Evolutionary conservation across 2,113 vertebrate species (phyloP).

Genomic region (Acanthochromis polyacanthus): DNA sequence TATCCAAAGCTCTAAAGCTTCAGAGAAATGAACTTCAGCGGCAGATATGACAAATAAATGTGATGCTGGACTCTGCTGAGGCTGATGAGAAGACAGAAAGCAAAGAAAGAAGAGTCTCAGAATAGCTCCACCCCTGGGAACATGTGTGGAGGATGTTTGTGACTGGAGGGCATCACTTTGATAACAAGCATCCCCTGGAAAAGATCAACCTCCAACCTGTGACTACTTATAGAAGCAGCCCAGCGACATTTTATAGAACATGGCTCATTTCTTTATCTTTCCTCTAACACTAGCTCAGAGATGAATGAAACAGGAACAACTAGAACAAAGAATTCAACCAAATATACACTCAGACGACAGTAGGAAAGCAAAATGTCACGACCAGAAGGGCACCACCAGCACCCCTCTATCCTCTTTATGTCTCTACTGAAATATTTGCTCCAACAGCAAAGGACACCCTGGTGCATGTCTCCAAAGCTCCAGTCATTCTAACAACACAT

Average conservation of each 20-base stretch:
- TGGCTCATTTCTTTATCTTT: too few species aligned
- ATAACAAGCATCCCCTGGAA: conserved; percentile 15
- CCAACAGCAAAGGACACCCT: too few species aligned
- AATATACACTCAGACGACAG: too few species aligned
- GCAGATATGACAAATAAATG: conserved; percentile 13
- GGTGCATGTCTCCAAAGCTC: too few species aligned
- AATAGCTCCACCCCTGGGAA: conserved; percentile 56
- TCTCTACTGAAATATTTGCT: too few species aligned
- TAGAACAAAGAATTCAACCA: too few species aligned
- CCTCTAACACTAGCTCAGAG: too few species aligned
- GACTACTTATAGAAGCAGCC: not conserved
- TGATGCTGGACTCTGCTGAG: conserved; percentile 1
- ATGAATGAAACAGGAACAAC: too few species aligned
- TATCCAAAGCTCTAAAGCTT: not conserved
- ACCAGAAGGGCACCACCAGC: too few species aligned
- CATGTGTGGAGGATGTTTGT: conserved; percentile 47
- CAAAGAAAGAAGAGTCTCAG: conserved; percentile 36
- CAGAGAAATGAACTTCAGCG: not conserved
- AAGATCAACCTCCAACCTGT: conserved; percentile 8
- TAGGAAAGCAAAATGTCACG: too few species aligned
- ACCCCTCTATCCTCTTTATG: too few species aligned
- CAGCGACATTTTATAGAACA: not conserved
- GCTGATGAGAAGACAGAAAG: conserved; percentile 31
- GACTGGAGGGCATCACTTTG: conserved; percentile 27
- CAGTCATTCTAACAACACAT: too few species aligned